phyloP scores from a whole-genome alignment of 2,113 vertebrate genomes.

The Eulemur macaco region DNA sequence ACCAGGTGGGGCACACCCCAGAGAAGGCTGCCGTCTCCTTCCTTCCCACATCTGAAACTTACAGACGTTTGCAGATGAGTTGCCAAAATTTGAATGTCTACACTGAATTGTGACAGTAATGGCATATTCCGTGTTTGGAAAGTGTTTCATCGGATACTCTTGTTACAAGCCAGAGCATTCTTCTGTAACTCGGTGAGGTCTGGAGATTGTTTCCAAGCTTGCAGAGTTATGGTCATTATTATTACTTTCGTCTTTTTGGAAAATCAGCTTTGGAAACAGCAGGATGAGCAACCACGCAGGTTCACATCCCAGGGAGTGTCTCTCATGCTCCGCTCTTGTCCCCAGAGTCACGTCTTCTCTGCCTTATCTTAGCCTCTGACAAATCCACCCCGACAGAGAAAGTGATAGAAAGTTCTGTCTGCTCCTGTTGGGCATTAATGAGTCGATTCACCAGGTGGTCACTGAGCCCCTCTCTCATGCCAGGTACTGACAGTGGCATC shows the following conservation, averaged over 20 bases:
- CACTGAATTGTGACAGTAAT: background rate
- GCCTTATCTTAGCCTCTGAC: background rate
- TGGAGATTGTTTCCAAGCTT: background rate
- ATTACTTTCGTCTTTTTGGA: background rate
- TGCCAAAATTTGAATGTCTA: background rate
- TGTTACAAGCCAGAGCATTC: background rate
- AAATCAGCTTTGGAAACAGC: background rate
- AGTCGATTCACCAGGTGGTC: background rate
- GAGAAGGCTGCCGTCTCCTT: background rate
- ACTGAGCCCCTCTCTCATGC: background rate
- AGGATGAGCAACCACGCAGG: background rate
- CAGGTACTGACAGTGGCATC: background rate
- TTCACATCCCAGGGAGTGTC: background rate
- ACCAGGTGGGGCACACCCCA: background rate
- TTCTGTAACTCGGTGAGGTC: background rate
- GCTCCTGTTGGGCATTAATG: background rate
- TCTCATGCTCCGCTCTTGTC: background rate
- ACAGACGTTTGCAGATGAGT: background rate
- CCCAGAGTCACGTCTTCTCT: background rate
- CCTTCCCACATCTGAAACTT: background rate
- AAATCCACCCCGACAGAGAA: background rate
- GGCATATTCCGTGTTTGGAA: background rate
- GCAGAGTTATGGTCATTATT: too few species aligned
- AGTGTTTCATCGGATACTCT: background rate
- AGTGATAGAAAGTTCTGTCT: background rate